Conservation (phyloP, 2,797 vertebrate genomes). For the Pogoniulus pusillus region DNA sequence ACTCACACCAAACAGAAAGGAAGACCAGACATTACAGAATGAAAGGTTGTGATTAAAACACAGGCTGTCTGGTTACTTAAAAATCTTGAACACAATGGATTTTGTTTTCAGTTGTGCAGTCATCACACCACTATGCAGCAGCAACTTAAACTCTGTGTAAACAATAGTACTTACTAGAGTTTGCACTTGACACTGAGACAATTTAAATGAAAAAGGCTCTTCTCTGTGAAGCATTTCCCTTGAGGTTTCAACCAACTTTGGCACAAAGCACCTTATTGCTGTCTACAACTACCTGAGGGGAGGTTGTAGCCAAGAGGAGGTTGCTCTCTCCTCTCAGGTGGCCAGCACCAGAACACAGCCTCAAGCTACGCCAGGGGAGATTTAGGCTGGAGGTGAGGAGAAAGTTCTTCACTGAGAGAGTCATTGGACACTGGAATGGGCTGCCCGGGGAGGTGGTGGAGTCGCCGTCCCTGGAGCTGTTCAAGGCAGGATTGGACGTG, state of each 20-base stretch:
- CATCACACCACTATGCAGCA: not conserved
- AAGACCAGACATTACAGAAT: not conserved
- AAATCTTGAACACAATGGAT: not conserved
- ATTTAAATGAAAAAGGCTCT: not conserved
- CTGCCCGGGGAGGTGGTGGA: too few relatives aligned
- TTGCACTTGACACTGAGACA: not conserved
- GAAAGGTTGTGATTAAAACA: not conserved
- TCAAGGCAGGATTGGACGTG: too few relatives aligned
- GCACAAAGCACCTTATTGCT: not conserved
- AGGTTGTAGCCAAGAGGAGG: too few relatives aligned
- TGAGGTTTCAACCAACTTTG: not conserved
- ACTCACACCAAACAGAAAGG: not conserved
- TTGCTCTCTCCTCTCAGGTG: too few relatives aligned
- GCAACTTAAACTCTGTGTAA: not conserved
- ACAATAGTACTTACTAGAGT: not conserved
- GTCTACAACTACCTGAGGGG: too few relatives aligned
- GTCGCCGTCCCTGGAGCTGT: too few relatives aligned
- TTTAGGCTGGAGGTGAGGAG: too few relatives aligned
- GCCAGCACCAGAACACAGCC: too few relatives aligned
- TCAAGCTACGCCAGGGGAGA: too few relatives aligned
- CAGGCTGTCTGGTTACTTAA: not conserved
- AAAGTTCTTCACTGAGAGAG: too few relatives aligned
- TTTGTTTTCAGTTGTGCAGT: not conserved
- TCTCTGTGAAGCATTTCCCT: not conserved
- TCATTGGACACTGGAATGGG: too few relatives aligned